Evolutionary conservation across 2,797 vertebrate species (phyloP).

Genomic region (Tenualosa thibaudeaui): DNA sequence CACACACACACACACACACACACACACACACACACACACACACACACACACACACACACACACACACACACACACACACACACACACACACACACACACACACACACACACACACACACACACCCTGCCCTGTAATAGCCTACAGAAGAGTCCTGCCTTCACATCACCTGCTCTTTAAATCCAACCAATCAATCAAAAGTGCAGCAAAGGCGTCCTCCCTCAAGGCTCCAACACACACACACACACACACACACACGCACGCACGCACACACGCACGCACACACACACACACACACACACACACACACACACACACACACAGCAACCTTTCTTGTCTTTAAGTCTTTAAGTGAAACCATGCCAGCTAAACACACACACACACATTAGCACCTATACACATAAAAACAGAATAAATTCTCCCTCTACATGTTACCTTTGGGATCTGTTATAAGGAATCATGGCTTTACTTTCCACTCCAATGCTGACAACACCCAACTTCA

Average conservation of each 20-base stretch:
- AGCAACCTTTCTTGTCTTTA: no score
- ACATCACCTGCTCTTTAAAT: not conserved
- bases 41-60: no score
- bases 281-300: slow-evolving; percentile 2
- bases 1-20: slow-evolving; percentile 3
- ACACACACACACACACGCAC: not conserved
- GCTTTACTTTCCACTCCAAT: no score
- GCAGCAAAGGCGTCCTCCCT: not conserved
- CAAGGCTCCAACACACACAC: not conserved
- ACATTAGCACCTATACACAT: no score
- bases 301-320: not conserved
- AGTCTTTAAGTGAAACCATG: no score
- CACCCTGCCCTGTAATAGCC: not conserved
- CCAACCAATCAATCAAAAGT: not conserved
- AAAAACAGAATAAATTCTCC: no score
- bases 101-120: not conserved
- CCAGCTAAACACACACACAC: no score
- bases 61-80: not conserved
- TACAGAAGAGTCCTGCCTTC: not conserved
- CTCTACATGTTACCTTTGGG: no score
- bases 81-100: no score
- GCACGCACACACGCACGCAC: not conserved
- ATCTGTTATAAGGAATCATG: no score
- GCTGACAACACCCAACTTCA: no score
- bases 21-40: not conserved